A percentile compares a stretch with the other conserved stretches of the same genome.
Evolutionary conservation across 1,140 invertebrate genomes (phyloP).

Genomic region (Leptinotarsa defecta): DNA sequence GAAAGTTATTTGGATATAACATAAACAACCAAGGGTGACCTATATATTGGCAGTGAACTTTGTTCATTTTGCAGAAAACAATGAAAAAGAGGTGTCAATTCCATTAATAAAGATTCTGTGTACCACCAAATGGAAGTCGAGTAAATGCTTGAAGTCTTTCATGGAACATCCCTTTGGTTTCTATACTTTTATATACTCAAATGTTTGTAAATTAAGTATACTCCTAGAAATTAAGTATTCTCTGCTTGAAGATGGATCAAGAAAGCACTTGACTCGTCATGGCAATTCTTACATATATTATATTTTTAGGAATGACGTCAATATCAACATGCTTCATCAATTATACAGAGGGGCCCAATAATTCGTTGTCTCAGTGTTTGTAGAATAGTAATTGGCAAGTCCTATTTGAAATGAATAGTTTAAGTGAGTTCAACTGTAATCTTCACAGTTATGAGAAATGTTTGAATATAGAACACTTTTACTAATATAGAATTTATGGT

Average conservation of each 20-base stretch:
- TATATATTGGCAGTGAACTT: background rate
- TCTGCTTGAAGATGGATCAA: background rate
- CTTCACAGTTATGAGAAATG: too few relatives aligned
- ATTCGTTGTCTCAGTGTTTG: too few relatives aligned
- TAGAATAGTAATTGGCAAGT: background rate
- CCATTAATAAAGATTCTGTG: background rate
- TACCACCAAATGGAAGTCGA: background rate
- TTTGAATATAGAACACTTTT: too few relatives aligned
- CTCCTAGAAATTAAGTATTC: background rate
- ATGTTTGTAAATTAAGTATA: background rate
- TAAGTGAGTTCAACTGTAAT: too few relatives aligned
- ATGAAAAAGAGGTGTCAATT: background rate
- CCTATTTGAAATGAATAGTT: background rate
- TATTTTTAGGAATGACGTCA: conserved; percentile 6
- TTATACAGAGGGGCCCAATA: background rate
- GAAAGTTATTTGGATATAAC: background rate
- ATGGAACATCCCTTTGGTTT: conserved; percentile 2
- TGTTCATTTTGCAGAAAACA: background rate
- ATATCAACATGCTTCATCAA: background rate
- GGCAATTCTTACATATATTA: background rate
- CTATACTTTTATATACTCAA: background rate
- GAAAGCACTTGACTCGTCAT: background rate
- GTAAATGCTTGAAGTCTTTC: background rate
- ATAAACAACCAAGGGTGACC: background rate
- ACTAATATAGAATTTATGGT: too few relatives aligned